Conservation (phyloP, 2,888 invertebrate species). For the Ctena decussata region DNA sequence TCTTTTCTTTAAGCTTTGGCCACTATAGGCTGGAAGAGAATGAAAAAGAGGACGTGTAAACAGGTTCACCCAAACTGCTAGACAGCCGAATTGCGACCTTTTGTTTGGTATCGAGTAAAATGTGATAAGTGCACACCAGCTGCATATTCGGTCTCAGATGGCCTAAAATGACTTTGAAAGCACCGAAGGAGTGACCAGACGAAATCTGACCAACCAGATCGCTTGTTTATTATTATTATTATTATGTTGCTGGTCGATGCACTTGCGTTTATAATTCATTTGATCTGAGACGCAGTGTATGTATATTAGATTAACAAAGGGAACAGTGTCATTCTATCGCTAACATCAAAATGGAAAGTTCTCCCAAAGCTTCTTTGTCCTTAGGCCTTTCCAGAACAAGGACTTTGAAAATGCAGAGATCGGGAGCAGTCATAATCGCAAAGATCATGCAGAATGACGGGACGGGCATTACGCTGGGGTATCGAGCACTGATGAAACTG, state of each 20-base stretch:
- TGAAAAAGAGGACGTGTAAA: not conserved
- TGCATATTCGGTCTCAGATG: too few relatives aligned
- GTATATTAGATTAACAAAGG: not conserved
- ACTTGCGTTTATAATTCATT: not conserved
- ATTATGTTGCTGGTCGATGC: too few relatives aligned
- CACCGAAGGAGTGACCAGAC: not conserved
- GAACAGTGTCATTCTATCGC: not conserved
- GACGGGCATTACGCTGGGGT: not conserved
- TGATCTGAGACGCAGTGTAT: not conserved
- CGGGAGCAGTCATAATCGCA: not conserved
- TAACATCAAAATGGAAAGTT: not conserved
- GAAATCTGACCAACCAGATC: not conserved
- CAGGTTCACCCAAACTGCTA: too few relatives aligned
- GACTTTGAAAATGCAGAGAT: not conserved
- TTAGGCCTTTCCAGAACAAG: not conserved
- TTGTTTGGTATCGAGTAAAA: too few relatives aligned
- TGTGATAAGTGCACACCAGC: not conserved
- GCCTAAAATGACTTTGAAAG: not conserved
- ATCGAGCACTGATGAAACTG: not conserved
- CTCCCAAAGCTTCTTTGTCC: not conserved
- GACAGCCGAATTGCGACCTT: too few relatives aligned
- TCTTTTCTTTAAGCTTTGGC: conserved; percentile 1
- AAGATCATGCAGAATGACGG: not conserved
- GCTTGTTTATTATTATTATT: not conserved
- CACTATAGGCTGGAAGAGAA: not conserved